phyloP scores from a whole-genome alignment of 2,797 vertebrate species.

The Polyboroides typus region DNA sequence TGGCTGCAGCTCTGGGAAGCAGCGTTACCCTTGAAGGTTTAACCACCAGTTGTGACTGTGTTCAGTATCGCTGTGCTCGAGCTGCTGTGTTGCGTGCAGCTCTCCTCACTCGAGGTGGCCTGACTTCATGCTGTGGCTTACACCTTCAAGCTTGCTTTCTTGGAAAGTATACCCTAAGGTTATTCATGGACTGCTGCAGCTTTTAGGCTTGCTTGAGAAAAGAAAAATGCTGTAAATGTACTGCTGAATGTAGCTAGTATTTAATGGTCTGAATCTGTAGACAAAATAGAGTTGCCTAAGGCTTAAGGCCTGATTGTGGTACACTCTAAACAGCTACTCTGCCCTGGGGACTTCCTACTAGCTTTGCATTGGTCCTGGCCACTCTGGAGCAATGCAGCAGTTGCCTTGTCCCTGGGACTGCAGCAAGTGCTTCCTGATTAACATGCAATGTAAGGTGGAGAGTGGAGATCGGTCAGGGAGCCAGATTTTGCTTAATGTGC shows the following conservation, averaged over 20 bases:
- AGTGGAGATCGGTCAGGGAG: not conserved
- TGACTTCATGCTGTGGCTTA: not conserved
- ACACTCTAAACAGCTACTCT: not conserved
- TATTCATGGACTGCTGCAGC: not conserved
- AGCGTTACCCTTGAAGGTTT: rapidly evolving
- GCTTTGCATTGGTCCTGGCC: not conserved
- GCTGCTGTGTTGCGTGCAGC: not conserved
- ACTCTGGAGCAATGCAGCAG: not conserved
- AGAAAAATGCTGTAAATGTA: not conserved
- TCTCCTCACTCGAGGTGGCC: not conserved
- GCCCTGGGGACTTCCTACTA: not conserved
- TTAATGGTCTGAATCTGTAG: not conserved
- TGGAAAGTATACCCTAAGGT: not conserved
- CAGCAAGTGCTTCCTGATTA: not conserved
- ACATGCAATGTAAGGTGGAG: rapidly evolving
- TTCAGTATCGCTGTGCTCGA: not conserved
- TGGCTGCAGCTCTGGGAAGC: not conserved
- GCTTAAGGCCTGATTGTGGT: not conserved
- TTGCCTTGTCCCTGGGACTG: not conserved
- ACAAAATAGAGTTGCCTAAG: not conserved
- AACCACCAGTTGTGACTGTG: rapidly evolving
- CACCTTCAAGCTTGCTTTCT: not conserved
- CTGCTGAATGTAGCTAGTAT: rapidly evolving
- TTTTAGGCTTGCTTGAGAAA: not conserved
- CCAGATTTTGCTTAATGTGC: not conserved